A percentile compares a stretch with the other conserved stretches of the same genome.
phyloP scores from a whole-genome alignment of 2,888 invertebrate species.

The Octonoba sinensis region DNA sequence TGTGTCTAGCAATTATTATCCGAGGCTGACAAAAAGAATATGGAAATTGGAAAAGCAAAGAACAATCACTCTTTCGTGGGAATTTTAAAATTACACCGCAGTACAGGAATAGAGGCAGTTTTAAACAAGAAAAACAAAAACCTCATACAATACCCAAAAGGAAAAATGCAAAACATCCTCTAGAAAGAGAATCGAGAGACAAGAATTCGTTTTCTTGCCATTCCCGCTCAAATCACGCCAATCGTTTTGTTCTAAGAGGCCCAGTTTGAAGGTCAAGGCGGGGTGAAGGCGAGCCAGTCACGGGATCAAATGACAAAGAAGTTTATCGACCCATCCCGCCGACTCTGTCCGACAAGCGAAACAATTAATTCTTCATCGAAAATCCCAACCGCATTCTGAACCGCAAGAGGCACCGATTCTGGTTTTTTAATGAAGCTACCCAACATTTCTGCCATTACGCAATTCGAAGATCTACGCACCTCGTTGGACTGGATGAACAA shows the following conservation, averaged over 20 bases:
- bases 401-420: background rate
- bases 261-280: constrained; percentile 32
- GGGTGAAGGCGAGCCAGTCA: constrained; percentile 38
- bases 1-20: background rate
- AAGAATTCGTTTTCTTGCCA: background rate
- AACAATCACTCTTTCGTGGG: constrained; percentile 8
- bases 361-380: constrained; percentile 3
- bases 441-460: no score
- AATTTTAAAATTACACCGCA: constrained; percentile 14
- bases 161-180: background rate
- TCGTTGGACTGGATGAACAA: no score
- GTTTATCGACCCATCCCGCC: constrained; percentile 26
- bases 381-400: background rate
- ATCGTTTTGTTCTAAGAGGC: constrained; percentile 1
- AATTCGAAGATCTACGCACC: no score
- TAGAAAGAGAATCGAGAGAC: no score
- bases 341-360: background rate
- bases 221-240: constrained; percentile 9
- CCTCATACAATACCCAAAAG: background rate
- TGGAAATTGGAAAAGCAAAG: constrained; percentile 5
- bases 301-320: constrained; percentile 27
- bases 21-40: constrained; percentile 3
- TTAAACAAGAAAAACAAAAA: background rate
- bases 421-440: no score
- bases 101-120: background rate